Evolutionary conservation across 2,113 vertebrate genomes (phyloP).

Genomic region (Nanorana parkeri): DNA sequence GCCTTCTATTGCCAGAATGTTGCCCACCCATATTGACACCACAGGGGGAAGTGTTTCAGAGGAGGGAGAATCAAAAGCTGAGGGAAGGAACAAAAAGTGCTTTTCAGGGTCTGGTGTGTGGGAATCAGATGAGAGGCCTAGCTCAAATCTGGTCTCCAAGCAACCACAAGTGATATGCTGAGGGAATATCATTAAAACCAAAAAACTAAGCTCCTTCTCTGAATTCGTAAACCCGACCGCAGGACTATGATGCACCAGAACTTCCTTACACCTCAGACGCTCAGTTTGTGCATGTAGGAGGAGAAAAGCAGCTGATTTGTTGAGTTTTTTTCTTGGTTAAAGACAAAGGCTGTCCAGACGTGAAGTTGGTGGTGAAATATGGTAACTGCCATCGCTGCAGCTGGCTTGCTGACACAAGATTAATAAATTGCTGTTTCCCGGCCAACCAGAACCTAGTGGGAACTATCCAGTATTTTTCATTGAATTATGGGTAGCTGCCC

Average conservation of each 20-base stretch:
- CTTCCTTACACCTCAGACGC: slow-evolving; percentile 63
- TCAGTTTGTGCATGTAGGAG: slow-evolving; percentile 62
- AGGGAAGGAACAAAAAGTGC: slow-evolving; percentile 90
- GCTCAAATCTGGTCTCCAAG: slow-evolving; percentile 99
- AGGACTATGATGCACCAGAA: slow-evolving; percentile 69
- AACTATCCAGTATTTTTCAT: slow-evolving; percentile 91
- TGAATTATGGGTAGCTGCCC: slow-evolving; percentile 96
- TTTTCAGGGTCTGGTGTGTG: slow-evolving; percentile 99
- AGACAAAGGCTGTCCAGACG: slow-evolving; percentile 81
- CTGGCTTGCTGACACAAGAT: slow-evolving; percentile 99
- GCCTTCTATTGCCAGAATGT: slow-evolving; percentile 80
- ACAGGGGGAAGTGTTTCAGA: slow-evolving; percentile 96
- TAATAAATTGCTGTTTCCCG: slow-evolving; percentile 99
- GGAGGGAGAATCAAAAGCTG: slow-evolving; percentile 97
- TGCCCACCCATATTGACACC: slow-evolving; percentile 99
- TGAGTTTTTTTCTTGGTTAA: slow-evolving; percentile 75
- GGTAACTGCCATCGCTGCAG: slow-evolving; percentile 92
- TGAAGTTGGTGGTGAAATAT: slow-evolving; percentile 89
- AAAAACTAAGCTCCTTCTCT: slow-evolving; percentile 87
- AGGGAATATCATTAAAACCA: slow-evolving; percentile 99
- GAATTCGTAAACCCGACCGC: slow-evolving; percentile 89
- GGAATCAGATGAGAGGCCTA: slow-evolving; percentile 99
- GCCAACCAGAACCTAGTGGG: slow-evolving; percentile 99
- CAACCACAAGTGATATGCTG: slow-evolving; percentile 96
- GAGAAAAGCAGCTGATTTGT: slow-evolving; percentile 79